Evolutionary conservation across 1,140 invertebrate species (phyloP), one percentile per base, ranked within the genome.

Genomic region (Hylaeus volcanicus): DNA sequence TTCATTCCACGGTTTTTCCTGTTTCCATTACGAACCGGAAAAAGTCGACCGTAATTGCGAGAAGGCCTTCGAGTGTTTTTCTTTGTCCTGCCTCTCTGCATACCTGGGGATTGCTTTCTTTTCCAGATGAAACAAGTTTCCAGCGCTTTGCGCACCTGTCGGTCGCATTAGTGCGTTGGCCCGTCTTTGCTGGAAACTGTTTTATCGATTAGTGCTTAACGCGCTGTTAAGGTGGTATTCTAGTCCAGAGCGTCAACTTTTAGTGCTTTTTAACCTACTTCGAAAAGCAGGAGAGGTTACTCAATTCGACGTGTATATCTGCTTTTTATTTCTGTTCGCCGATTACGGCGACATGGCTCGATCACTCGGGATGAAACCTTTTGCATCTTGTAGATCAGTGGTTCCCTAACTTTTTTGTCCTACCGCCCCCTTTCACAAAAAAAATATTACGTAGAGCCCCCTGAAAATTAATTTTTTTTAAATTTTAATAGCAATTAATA

Each of bases 191-290:
- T 43, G 12, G 5, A n/a, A 48, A 39, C 43, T 58, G 8, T 58
- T 43, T 48, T 74, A 84, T 84, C 53, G 83, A 84, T 74, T 65
- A 15, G 2, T 37, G 14, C 0, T 51, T 26, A 60, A 8, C 53
- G 14, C 53, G 65, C 53, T 65, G 78, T 82, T 84, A 63, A 79
- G 60, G 11, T n/a, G 26, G 26, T 26, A 26, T 26, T 26, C 26
- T 37, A 2, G 37, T 5, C 5, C 48, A 8, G 71, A 26, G 26
- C 26, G 26, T 26, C 0, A 26, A 26, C 26, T 26, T 26, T 26
- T 26, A 26, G 26, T 26, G 26, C 26, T 26, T 26, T 26, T 26
- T 26, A 26, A 26, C 26, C 26, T 26, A 26, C 26, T 26, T 26
- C 26, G 26, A 26, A 26, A 26, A 26, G 26, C 26, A 26, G 26